Base-by-base conservation (phyloP, 2,113 vertebrate species). In the Chaetodon trifascialis region DNA sequence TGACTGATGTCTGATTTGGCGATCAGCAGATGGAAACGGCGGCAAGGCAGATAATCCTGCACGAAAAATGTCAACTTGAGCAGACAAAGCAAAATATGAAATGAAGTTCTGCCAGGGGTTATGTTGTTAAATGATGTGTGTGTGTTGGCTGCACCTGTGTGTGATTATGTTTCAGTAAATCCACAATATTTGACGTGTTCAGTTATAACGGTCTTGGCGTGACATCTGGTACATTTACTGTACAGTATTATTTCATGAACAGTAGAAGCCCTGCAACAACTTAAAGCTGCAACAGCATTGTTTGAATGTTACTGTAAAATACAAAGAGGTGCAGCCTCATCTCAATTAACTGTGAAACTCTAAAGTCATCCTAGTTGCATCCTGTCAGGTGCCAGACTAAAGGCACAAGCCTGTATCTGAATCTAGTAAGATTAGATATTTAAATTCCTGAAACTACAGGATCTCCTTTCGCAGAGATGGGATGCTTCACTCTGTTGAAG, bases 1-100 rank as follows among this genome's bases (percentile, higher is more conserved):
- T 88, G 93, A 91, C 77, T 85, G 83, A 90, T 88, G 84, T 82
- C 87, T 87, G 76, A 64, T 91, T 90, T 52, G 73, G 89, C 17
- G 55, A 84, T 74, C 34, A 49, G 64, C 4, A 19, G 58, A 36
- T 72, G 71, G 23, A 85, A 83, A 70, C 74, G n/a, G 70, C 67
- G 79, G 55, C 30, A 4, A 70, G 16, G 55, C 47, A 14, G 77
- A 16, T 80, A 77, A 82, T 72, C 11, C 46, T n/a, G 72, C 16
- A 58, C 73, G 80, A 79, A 68, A 84, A 77, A 77, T 82, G 74
- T 16, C 4, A 42, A 69, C 11, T 17, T n/a, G 47, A 76, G 59
- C 38, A 80, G 76, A 82, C 82, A 81, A 84, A 84, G 76, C 38
- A 5, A 65, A 54, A 75, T 30, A 47, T 40, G 8, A 83, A 84